phyloP scores from a whole-genome alignment of 2,888 invertebrate genomes.

The Rhagophthalmus giganteus region DNA sequence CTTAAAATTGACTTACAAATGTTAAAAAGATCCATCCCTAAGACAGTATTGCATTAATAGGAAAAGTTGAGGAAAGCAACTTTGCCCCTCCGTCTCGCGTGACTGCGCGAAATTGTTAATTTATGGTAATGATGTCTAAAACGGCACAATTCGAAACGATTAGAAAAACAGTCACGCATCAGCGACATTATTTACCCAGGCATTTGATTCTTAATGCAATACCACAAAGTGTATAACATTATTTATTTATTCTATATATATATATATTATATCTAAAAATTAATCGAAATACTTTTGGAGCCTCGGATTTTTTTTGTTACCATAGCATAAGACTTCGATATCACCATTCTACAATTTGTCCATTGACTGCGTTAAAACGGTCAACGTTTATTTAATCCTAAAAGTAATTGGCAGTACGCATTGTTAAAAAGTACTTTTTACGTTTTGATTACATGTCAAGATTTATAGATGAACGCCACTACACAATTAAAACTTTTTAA shows the following conservation, averaged over 20 bases:
- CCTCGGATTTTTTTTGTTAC: conserved; percentile 41
- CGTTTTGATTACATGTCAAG: conserved; percentile 29
- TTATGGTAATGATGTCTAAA: background rate
- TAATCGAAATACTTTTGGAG: conserved; percentile 32
- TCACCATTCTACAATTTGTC: conserved; percentile 53
- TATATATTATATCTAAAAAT: conserved; percentile 37
- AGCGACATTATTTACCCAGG: background rate
- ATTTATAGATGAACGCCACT: conserved; percentile 27
- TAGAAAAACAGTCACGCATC: too few relatives aligned
- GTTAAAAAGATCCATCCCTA: conserved; percentile 35
- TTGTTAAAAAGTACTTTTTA: conserved; percentile 37
- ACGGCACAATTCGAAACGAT: too few relatives aligned
- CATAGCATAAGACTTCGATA: conserved; percentile 57
- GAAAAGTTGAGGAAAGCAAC: too few relatives aligned
- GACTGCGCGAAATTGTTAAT: too few relatives aligned
- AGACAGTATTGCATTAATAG: conserved; percentile 39
- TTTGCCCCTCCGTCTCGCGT: too few relatives aligned
- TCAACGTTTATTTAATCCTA: conserved; percentile 35
- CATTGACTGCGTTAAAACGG: conserved; percentile 20
- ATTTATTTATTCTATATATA: too few relatives aligned
- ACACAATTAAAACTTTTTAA: conserved; percentile 25
- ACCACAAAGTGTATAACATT: conserved; percentile 35
- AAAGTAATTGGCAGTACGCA: conserved; percentile 54
- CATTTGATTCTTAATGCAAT: conserved; percentile 40
- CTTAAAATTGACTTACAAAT: conserved; percentile 51